A percentile compares a stretch with the other conserved stretches of the same genome.
Evolutionary conservation across 2,113 vertebrate species (phyloP).

Genomic region (Misgurnus anguillicaudatus): DNA sequence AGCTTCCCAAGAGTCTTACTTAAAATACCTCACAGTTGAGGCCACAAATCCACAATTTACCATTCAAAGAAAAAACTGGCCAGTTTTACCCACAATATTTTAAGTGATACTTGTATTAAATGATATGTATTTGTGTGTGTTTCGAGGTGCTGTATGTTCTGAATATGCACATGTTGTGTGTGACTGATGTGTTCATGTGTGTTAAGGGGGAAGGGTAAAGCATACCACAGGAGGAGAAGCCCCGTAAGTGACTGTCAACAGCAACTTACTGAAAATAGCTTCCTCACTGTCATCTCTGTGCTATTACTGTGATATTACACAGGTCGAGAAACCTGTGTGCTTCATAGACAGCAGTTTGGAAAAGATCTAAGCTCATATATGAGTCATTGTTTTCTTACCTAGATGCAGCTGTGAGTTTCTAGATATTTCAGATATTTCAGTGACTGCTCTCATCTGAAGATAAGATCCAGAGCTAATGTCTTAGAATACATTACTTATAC

Average conservation of each 20-base stretch:
- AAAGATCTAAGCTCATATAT: neutral
- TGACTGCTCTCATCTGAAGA: neutral
- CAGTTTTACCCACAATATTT: neutral
- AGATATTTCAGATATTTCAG: slow-evolving; percentile 18
- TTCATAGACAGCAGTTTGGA: neutral
- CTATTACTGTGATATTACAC: slow-evolving; percentile 19
- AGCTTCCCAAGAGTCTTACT: slow-evolving; percentile 27
- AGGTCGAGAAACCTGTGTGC: neutral
- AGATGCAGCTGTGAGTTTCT: neutral
- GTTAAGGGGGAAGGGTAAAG: slow-evolving; percentile 8
- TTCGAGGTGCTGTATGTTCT: neutral
- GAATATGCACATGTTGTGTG: neutral
- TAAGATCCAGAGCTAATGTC: neutral
- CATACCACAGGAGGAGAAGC: slow-evolving; percentile 18
- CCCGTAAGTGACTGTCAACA: slow-evolving; percentile 29
- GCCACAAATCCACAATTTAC: slow-evolving; percentile 1
- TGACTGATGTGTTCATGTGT: neutral
- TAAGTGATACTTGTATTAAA: neutral
- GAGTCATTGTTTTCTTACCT: neutral
- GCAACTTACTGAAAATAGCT: slow-evolving; percentile 17
- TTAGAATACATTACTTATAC: neutral
- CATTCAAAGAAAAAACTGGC: neutral
- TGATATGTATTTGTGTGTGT: too few relatives aligned
- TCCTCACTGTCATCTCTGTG: neutral
- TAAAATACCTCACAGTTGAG: slow-evolving; percentile 24